These are phyloP conservation scores for Hemistola chrysoprasaria DNA, from an alignment of 2,888 invertebrate genomes.

Conservation along the genomic window DNA sequence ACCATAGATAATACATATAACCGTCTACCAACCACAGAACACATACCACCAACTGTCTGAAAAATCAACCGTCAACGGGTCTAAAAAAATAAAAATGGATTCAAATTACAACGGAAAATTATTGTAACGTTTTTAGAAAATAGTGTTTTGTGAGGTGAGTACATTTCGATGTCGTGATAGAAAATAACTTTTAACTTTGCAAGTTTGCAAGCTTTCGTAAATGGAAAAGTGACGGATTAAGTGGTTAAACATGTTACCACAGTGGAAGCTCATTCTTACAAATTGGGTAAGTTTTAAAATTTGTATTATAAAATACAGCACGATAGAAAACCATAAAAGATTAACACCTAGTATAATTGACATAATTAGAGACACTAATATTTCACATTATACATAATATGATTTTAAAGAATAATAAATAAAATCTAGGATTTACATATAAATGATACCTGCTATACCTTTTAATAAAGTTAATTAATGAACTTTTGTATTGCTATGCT, in stretches of 20 bases:
- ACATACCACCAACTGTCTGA: too few relatives aligned
- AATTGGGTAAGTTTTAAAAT: constrained; percentile 65
- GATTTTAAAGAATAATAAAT: too few relatives aligned
- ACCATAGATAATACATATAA: not conserved
- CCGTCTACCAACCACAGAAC: not conserved
- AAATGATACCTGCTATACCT: too few relatives aligned
- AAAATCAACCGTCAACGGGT: constrained; percentile 20
- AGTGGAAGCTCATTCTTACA: constrained; percentile 68
- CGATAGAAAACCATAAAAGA: too few relatives aligned
- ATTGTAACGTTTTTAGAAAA: constrained; percentile 50
- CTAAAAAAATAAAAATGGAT: constrained; percentile 42
- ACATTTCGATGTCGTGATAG: not conserved
- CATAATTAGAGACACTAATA: too few relatives aligned
- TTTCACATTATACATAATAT: too few relatives aligned
- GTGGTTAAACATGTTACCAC: constrained; percentile 55
- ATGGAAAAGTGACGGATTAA: constrained; percentile 25
- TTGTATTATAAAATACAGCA: too few relatives aligned
- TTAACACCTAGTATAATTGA: too few relatives aligned
- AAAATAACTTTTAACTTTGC: too few relatives aligned
- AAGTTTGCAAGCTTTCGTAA: constrained; percentile 16
- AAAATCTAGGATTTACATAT: too few relatives aligned
- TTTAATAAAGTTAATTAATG: too few relatives aligned
- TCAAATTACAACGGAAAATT: constrained; percentile 68
- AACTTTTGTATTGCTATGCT: not conserved
- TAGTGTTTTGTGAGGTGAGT: constrained; percentile 11